phyloP scores from a whole-genome alignment of 2,113 vertebrate species.

The Propithecus coquereli region DNA sequence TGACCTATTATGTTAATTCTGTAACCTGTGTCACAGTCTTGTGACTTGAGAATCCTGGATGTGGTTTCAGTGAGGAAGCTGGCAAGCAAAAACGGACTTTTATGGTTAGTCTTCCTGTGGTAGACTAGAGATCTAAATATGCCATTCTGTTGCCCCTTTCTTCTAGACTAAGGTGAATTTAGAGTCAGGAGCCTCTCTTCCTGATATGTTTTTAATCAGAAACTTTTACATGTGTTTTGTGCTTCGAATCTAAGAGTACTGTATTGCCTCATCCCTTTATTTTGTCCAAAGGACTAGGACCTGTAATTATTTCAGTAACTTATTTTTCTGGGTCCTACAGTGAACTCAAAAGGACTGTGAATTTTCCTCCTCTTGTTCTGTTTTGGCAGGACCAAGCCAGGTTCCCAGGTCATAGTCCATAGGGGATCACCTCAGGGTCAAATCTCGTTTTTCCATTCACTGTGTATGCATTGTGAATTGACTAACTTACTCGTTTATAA shows the following conservation, averaged over 20 bases:
- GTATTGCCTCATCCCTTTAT: not conserved
- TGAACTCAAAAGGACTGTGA: not conserved
- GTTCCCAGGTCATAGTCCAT: not conserved
- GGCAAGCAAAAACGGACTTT: not conserved
- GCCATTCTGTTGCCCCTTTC: not conserved
- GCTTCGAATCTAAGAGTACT: not conserved
- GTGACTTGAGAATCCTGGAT: not conserved
- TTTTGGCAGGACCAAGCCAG: not conserved
- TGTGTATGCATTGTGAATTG: not conserved
- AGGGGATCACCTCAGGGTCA: not conserved
- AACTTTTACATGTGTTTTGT: not conserved
- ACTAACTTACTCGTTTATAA: not conserved
- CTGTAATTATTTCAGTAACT: constrained; percentile 24
- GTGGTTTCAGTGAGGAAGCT: constrained; percentile 23
- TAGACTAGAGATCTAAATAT: not conserved
- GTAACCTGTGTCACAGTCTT: not conserved
- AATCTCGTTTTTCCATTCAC: not conserved
- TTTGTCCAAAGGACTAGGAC: not conserved
- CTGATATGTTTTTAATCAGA: not conserved
- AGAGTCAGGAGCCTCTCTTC: not conserved
- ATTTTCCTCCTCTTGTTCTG: not conserved
- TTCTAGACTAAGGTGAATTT: not conserved
- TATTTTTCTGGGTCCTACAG: not conserved
- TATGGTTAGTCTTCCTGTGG: not conserved
- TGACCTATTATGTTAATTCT: constrained; percentile 35